These are phyloP conservation scores for Parauchenoglanis ngamensis DNA, from an alignment of 2,797 vertebrate species.

Conservation along the genomic window DNA sequence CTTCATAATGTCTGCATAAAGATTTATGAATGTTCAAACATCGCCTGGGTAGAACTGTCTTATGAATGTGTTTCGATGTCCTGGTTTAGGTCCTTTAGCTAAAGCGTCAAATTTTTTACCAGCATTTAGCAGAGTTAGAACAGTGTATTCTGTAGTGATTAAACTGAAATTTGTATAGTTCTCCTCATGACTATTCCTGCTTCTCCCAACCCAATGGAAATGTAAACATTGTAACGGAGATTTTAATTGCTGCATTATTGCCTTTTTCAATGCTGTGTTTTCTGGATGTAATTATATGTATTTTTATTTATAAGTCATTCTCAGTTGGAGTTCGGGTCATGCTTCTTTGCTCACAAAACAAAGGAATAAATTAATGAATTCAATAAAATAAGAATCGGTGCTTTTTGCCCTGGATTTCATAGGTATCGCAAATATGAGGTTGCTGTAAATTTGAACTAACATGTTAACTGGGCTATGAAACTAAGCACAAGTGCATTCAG, in stretches of 20 bases:
- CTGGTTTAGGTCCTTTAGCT: slow-evolving; percentile 37
- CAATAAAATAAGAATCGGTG: slow-evolving; percentile 57
- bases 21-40: slow-evolving; percentile 25
- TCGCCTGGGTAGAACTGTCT: slow-evolving; percentile 26
- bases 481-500: slow-evolving; percentile 73
- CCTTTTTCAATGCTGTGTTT: slow-evolving; percentile 83
- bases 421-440: slow-evolving; percentile 52
- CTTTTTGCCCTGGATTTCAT: slow-evolving; percentile 64
- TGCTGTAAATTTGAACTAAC: slow-evolving; percentile 27
- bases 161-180: slow-evolving; percentile 72
- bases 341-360: slow-evolving; percentile 66
- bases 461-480: slow-evolving; percentile 65
- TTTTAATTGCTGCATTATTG: slow-evolving; percentile 82
- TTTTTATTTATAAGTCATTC: slow-evolving; percentile 79
- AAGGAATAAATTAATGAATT: neutral
- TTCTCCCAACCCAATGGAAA: slow-evolving; percentile 63
- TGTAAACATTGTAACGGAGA: slow-evolving; percentile 75
- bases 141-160: slow-evolving; percentile 74
- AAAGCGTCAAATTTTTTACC: slow-evolving; percentile 68
- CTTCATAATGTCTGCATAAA: neutral
- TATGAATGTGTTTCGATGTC: slow-evolving; percentile 43
- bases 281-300: slow-evolving; percentile 80
- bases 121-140: slow-evolving; percentile 78
- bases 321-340: slow-evolving; percentile 77
- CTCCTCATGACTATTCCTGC: slow-evolving; percentile 65